A percentile compares a stretch with the other conserved stretches of the same genome.
phyloP scores from a whole-genome alignment of 2,797 vertebrate genomes.

The Rhinogobio ventralis region DNA sequence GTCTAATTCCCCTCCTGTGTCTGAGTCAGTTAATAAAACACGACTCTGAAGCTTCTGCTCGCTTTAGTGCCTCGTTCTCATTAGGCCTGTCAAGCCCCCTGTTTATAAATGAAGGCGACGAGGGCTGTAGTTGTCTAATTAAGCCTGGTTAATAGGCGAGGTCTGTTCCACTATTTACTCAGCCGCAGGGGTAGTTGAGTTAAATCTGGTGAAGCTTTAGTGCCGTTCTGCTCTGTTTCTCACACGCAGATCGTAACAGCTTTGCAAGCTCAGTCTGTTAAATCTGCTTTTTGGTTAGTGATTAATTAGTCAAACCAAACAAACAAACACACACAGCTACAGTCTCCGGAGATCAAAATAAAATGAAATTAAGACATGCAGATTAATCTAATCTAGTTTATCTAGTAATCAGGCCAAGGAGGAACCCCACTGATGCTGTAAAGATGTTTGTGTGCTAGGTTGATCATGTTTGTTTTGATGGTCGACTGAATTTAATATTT shows the following conservation, averaged over 20 bases:
- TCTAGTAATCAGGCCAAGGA: constrained; percentile 5
- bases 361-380: constrained; percentile 11
- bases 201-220: constrained; percentile 1
- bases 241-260: not conserved
- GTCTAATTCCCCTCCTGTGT: constrained; percentile 2
- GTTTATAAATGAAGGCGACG: not conserved
- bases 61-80: constrained; percentile 6
- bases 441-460: not conserved
- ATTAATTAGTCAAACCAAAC: constrained; percentile 27
- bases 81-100: not conserved
- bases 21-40: constrained; percentile 20
- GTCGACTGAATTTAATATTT: not conserved
- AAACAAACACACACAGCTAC: not conserved
- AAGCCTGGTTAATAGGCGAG: constrained; percentile 13
- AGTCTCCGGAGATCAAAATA: constrained; percentile 18
- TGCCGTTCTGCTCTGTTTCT: not conserved
- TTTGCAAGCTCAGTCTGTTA: not conserved
- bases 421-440: not conserved
- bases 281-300: constrained; percentile 31
- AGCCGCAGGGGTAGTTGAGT: not conserved
- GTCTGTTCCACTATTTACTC: constrained; percentile 26
- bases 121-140: constrained; percentile 20
- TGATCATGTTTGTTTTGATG: not conserved
- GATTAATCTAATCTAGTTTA: constrained; percentile 25
- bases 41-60: not conserved